These are phyloP conservation scores for Chaetophractus vellerosus DNA, from an alignment of 2,797 vertebrate species.

Conservation along the genomic window DNA sequence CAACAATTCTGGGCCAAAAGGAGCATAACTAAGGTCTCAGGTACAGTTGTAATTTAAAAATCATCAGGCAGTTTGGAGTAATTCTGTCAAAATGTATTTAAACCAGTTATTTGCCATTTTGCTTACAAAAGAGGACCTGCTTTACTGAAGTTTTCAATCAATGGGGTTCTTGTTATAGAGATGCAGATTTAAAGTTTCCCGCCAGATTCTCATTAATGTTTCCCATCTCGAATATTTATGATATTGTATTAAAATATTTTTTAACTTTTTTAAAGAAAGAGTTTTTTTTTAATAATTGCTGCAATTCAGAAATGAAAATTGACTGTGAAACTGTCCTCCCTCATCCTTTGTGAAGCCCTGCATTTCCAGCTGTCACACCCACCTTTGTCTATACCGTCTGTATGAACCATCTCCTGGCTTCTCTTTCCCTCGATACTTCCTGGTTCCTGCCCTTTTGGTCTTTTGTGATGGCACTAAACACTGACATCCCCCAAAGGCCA, in stretches of 20 bases:
- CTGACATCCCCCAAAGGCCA: neutral
- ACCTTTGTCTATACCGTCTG: neutral
- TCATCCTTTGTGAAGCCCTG: accelerated
- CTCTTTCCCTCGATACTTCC: neutral
- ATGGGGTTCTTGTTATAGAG: neutral
- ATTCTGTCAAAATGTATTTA: neutral
- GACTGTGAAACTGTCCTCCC: neutral
- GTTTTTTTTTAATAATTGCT: neutral
- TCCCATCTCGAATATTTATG: neutral
- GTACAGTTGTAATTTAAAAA: neutral
- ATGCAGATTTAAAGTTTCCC: neutral
- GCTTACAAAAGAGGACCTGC: neutral
- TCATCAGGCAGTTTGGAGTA: neutral
- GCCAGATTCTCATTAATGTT: neutral
- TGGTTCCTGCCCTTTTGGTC: neutral
- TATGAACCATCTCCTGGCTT: neutral
- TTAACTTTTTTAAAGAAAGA: too few species aligned
- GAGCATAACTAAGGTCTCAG: neutral
- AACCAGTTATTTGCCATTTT: neutral
- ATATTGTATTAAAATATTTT: neutral
- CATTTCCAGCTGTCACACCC: neutral
- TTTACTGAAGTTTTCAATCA: neutral
- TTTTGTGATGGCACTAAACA: neutral
- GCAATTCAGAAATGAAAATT: conserved; percentile 6
- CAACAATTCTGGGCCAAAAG: neutral